phyloP scores from a whole-genome alignment of 2,888 invertebrate species.

The Dryococelus australis region DNA sequence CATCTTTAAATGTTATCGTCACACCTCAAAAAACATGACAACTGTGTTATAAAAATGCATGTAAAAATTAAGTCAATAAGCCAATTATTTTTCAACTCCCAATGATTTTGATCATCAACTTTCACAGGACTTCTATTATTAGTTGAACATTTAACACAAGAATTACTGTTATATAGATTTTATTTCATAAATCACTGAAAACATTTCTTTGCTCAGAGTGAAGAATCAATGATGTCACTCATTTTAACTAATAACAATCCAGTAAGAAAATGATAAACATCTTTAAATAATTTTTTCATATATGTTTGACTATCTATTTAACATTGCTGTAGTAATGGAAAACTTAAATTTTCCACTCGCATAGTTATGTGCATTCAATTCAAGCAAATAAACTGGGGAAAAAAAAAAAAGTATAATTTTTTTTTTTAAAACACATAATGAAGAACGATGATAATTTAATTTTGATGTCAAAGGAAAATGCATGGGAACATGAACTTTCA shows the following conservation, averaged over 20 bases:
- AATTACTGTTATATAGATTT: neutral
- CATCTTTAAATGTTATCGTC: neutral
- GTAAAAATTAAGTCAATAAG: neutral
- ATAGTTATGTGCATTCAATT: neutral
- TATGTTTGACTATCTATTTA: neutral
- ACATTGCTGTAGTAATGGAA: neutral
- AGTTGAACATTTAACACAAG: neutral
- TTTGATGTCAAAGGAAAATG: neutral
- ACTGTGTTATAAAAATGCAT: neutral
- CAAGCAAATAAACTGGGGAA: neutral
- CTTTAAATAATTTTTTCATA: constrained; percentile 4
- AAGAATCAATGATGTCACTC: neutral
- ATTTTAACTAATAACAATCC: neutral
- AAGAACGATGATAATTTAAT: neutral
- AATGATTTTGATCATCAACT: neutral
- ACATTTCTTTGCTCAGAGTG: neutral
- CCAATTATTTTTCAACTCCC: neutral
- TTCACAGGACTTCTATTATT: neutral
- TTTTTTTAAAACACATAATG: neutral
- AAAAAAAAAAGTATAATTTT: neutral
- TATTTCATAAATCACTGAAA: neutral
- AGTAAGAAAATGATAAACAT: neutral
- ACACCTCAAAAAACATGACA: neutral
- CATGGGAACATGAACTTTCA: neutral
- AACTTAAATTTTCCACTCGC: constrained; percentile 9